phyloP scores from a whole-genome alignment of 2,113 vertebrate species.

The Solenodon paradoxus region DNA sequence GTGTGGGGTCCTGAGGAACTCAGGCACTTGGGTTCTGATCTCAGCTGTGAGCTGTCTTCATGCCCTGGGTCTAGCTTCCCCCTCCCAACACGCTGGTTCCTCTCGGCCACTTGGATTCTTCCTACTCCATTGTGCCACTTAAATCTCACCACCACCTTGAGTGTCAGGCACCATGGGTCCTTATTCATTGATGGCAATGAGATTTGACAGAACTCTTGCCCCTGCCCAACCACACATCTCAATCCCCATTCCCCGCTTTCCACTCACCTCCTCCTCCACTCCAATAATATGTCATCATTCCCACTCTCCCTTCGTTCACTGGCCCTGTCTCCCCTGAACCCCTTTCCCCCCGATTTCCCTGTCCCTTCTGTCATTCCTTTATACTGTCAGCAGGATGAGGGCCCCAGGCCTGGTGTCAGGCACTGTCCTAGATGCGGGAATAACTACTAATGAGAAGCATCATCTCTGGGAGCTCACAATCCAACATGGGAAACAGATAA shows the following conservation, averaged over 20 bases:
- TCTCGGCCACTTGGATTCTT: not conserved
- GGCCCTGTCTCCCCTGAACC: not conserved
- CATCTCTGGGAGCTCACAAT: not conserved
- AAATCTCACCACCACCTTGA: not conserved
- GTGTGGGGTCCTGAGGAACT: not conserved
- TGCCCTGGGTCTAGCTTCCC: not conserved
- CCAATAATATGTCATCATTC: rapidly evolving
- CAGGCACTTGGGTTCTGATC: slow-evolving; percentile 46
- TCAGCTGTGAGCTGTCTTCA: not conserved
- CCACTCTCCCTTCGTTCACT: not conserved
- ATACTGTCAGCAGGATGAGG: not conserved
- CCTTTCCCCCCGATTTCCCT: not conserved
- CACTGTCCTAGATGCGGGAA: not conserved
- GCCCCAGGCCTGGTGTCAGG: rapidly evolving
- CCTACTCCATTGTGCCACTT: not conserved
- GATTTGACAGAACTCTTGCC: not conserved
- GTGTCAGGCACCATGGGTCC: not conserved
- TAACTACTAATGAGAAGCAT: not conserved
- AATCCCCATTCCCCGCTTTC: not conserved
- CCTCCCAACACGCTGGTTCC: not conserved
- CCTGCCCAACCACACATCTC: not conserved
- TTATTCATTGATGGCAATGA: not conserved
- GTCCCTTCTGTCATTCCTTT: not conserved
- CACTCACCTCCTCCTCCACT: too few relatives aligned
- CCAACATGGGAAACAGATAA: not conserved